Evolutionary conservation across 2,888 invertebrate species (phyloP), one percentile per base, ranked within the genome.

Genomic region (Lithosia quadra): DNA sequence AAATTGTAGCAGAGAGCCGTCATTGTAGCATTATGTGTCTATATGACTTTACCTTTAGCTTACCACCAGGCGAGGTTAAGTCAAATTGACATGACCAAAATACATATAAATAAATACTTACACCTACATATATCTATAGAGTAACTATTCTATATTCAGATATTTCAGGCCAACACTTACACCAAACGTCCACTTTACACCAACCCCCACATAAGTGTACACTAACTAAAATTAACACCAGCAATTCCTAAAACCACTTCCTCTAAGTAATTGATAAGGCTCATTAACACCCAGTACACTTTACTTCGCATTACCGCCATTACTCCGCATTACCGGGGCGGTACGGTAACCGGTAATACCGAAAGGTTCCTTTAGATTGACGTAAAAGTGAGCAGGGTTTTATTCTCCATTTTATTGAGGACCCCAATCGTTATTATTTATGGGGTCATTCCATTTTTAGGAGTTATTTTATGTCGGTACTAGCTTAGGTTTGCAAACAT

Each of bases 321-420:
- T 56, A 72, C 69, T 80, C 65, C 68, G 61, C 60, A 59, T 65
- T 72, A 68, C 81, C 72, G 59, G 70, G 67, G 62, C 59, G 36
- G 36, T 63, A n/a, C 18, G 68, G 53, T 75, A 67, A 22, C 61
- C 57, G 62, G 70, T 64, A 74, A 66, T 68, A 71, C 39, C 33
- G 43, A 68, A 65, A 61, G 59, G 64, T 28, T 28, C 28, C 3
- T 5, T 28, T 28, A 28, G 3, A 75, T 77, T 73, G 72, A 65
- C 21, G 67, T 79, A 67, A 75, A 81, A 77, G 72, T 80, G 68
- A 81, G 74, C 67, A 69, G 64, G 69, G 72, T 75, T 79, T 63
- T 69, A 71, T 63, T 75, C 58, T 65, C 63, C 60, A 67, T 71
- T 75, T 81, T 81, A 81, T 77, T 24, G 55, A 55, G 65, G 60